Evolutionary conservation across 1,140 invertebrate species (phyloP).

Genomic region (Drosophila mayri): DNA sequence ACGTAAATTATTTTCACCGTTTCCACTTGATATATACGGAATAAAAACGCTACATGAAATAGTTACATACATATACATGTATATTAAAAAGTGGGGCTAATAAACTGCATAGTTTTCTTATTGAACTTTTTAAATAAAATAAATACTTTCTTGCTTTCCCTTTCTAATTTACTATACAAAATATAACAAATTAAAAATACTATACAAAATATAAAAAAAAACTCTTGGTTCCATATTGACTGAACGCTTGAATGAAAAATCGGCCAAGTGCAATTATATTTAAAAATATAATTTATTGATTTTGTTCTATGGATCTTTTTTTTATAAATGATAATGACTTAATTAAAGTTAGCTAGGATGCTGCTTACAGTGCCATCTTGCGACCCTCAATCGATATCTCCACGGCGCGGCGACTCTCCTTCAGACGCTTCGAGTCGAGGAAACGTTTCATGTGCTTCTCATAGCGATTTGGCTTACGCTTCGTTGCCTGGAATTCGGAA

Average conservation of each 20-base stretch:
- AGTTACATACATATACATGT: too few species aligned
- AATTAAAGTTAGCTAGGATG: slow-evolving; percentile 42
- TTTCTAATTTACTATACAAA: not conserved
- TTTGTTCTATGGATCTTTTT: slow-evolving; percentile 48
- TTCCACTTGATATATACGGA: not conserved
- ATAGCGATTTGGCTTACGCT: slow-evolving; percentile 94
- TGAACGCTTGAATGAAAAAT: not conserved
- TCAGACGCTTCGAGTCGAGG: slow-evolving; percentile 93
- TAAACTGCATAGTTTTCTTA: not conserved
- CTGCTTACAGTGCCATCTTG: slow-evolving; percentile 94
- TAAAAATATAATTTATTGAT: slow-evolving; percentile 47
- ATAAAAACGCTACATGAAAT: not conserved
- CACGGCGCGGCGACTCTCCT: slow-evolving; percentile 92
- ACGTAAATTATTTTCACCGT: not conserved
- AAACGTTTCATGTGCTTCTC: slow-evolving; percentile 97
- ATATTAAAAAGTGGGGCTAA: not conserved
- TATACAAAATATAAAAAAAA: too few species aligned
- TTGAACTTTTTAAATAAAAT: not conserved
- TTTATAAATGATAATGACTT: slow-evolving; percentile 24
- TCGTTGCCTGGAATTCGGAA: slow-evolving; percentile 87
- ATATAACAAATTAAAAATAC: too few species aligned
- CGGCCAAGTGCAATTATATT: slow-evolving; percentile 37
- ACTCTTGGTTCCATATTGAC: not conserved
- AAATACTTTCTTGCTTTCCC: not conserved
- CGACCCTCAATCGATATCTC: slow-evolving; percentile 97